phyloP scores from a whole-genome alignment of 2,113 vertebrate genomes.

The Microtus ochrogaster region DNA sequence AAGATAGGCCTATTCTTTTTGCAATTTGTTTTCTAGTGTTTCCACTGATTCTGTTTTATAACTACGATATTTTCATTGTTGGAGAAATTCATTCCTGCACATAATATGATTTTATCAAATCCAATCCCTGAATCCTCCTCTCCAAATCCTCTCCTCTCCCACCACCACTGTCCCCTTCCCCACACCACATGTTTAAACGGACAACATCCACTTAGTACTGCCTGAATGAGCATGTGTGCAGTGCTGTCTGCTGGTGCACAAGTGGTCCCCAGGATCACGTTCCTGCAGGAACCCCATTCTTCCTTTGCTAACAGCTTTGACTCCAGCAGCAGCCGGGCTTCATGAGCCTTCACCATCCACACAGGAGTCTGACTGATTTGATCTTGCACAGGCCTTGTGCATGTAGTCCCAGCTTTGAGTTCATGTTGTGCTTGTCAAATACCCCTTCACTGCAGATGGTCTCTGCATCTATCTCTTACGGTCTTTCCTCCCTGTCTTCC shows the following conservation, averaged over 20 bases:
- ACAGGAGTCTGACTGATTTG: neutral
- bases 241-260: neutral
- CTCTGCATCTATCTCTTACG: neutral
- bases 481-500: neutral
- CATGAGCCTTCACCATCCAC: neutral
- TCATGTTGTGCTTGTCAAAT: neutral
- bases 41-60: neutral
- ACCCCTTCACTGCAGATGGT: neutral
- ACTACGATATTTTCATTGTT: neutral
- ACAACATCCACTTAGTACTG: neutral
- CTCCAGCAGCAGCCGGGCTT: neutral
- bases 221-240: neutral
- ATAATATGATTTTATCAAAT: neutral
- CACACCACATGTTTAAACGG: neutral
- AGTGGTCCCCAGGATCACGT: neutral
- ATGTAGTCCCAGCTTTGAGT: neutral
- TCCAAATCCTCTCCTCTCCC: neutral
- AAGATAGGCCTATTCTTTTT: neutral
- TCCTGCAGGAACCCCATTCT: neutral
- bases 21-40: neutral
- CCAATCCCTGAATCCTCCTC: neutral
- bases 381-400: neutral
- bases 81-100: neutral
- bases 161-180: neutral
- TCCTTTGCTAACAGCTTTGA: neutral